Percentiles rank a stretch among this genome's conserved stretches.
These are phyloP conservation scores for Pempheris klunzingeri DNA, from an alignment of 2,797 vertebrate genomes.

Conservation along the genomic window DNA sequence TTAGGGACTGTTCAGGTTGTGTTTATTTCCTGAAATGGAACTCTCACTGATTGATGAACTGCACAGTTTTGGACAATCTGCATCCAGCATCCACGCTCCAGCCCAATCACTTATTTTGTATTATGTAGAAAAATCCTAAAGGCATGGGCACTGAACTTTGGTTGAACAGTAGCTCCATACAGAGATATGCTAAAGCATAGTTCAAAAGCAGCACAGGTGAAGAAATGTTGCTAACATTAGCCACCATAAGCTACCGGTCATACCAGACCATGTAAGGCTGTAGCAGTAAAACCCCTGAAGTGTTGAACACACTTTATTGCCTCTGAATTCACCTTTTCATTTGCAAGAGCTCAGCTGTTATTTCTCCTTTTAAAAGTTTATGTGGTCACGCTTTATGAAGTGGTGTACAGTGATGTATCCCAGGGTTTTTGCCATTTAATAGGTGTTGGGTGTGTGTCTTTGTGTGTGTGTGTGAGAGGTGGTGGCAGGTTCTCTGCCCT, in stretches of 20 bases:
- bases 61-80: neutral
- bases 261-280: too few relatives aligned
- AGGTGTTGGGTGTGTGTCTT: neutral
- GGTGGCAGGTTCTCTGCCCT: neutral
- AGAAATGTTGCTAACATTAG: neutral
- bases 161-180: too few relatives aligned
- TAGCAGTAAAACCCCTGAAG: neutral
- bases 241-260: too few relatives aligned
- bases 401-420: neutral
- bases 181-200: neutral
- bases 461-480: neutral
- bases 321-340: neutral
- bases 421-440: neutral
- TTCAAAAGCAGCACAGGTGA: neutral
- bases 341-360: neutral
- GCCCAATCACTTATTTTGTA: neutral
- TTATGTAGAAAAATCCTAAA: neutral
- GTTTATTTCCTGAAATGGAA: constrained; percentile 21
- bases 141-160: too few relatives aligned
- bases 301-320: neutral
- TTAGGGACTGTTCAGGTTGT: neutral
- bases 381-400: neutral
- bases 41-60: neutral
- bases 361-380: neutral
- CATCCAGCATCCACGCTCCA: neutral